A percentile compares a stretch with the other conserved stretches of the same genome.
Evolutionary conservation across 1,140 invertebrate genomes (phyloP).

Genomic region (Bombus turneri): DNA sequence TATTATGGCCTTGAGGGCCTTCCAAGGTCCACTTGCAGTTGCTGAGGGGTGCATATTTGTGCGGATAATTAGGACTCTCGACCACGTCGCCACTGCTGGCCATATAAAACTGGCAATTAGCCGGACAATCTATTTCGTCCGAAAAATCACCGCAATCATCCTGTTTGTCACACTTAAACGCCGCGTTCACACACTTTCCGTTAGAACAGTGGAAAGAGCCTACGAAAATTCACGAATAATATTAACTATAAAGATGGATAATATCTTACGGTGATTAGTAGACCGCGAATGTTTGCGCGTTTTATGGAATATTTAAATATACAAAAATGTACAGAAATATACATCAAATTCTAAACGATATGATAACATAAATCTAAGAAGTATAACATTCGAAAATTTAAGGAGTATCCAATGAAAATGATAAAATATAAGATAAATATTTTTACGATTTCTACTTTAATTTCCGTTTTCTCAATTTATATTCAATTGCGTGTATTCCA

Average conservation of each 20-base stretch:
- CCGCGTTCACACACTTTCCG: slow-evolving; percentile 94
- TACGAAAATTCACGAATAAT: slow-evolving; percentile 60
- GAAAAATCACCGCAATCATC: slow-evolving; percentile 96
- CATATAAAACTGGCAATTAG: slow-evolving; percentile 95
- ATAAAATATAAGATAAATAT: neutral
- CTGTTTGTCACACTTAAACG: slow-evolving; percentile 95
- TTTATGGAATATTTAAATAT: no score
- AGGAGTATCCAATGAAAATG: no score
- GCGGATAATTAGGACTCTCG: slow-evolving; percentile 96
- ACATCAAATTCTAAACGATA: no score
- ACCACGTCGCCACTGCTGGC: slow-evolving; percentile 97
- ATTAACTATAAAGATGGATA: no score
- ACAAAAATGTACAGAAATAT: no score
- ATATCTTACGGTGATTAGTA: no score
- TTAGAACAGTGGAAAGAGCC: slow-evolving; percentile 96
- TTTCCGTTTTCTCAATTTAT: neutral
- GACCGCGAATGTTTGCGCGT: no score
- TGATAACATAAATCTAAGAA: no score
- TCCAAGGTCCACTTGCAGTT: slow-evolving; percentile 99
- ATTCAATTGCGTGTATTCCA: no score
- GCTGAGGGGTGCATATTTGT: slow-evolving; percentile 93
- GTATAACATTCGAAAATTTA: no score
- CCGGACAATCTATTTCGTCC: slow-evolving; percentile 95
- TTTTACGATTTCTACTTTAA: neutral
- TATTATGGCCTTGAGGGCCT: slow-evolving; percentile 96